Evolutionary conservation across 1,140 invertebrate species (phyloP).

Genomic region (Chrysoperla carnea): DNA sequence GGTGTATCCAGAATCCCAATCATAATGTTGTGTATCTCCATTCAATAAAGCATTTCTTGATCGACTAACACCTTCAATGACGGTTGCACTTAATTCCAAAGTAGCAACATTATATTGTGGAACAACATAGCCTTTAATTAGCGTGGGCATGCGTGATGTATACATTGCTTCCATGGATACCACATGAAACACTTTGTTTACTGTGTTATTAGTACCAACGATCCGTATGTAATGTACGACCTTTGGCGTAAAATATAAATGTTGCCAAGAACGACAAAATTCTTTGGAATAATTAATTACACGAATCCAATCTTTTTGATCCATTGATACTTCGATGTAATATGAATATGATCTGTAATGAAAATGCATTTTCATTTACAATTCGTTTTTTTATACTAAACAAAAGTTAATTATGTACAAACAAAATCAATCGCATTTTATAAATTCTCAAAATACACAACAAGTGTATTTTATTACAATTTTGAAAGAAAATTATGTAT

Average conservation of each 20-base stretch:
- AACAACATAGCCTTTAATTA: conserved; percentile 63
- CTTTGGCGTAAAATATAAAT: conserved; percentile 75
- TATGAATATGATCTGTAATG: conserved; percentile 77
- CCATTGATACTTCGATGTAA: conserved; percentile 90
- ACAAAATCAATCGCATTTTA: too few relatives aligned
- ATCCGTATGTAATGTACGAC: conserved; percentile 82
- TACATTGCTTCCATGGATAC: conserved; percentile 83
- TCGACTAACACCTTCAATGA: conserved; percentile 88
- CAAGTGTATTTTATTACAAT: not conserved
- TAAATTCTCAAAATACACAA: too few relatives aligned
- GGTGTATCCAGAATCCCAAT: conserved; percentile 97
- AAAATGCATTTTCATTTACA: too few relatives aligned
- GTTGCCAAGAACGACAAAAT: conserved; percentile 92
- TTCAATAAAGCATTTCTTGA: conserved; percentile 90
- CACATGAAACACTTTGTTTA: conserved; percentile 87
- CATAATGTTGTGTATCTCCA: conserved; percentile 85
- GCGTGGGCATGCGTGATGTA: conserved; percentile 51
- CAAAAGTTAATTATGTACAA: too few relatives aligned
- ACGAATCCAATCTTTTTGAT: conserved; percentile 86
- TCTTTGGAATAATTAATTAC: conserved; percentile 84
- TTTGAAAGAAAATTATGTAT: not conserved
- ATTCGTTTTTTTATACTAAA: too few relatives aligned
- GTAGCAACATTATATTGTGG: conserved; percentile 88
- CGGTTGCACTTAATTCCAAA: conserved; percentile 68
- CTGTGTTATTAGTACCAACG: conserved; percentile 89